phyloP scores from a whole-genome alignment of 2,888 invertebrate species.

The Tenthredo livida region DNA sequence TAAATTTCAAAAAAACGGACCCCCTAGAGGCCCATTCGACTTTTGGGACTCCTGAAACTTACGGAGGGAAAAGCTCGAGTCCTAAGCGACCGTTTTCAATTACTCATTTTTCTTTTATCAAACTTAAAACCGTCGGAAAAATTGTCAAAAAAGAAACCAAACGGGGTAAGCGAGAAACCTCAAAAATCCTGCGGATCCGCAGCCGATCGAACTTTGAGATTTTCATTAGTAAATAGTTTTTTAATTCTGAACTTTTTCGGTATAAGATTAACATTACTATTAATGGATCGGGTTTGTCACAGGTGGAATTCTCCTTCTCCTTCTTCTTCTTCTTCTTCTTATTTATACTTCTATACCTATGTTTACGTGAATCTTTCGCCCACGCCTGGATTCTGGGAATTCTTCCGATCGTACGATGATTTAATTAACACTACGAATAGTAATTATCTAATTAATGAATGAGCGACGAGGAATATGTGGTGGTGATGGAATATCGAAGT shows the following conservation, averaged over 20 bases:
- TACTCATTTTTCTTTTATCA: not conserved
- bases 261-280: slow-evolving; percentile 3
- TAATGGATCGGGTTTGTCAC: slow-evolving; percentile 3
- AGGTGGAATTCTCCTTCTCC: not conserved
- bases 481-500: not conserved
- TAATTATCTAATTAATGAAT: slow-evolving; percentile 50
- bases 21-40: slow-evolving; percentile 36
- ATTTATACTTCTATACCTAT: not conserved
- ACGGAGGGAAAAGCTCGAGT: not conserved
- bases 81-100: slow-evolving; percentile 4
- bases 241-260: not conserved
- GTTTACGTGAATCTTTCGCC: slow-evolving; percentile 4
- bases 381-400: slow-evolving; percentile 26
- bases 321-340: not conserved
- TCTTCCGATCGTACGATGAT: slow-evolving; percentile 45
- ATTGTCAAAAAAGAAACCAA: no score
- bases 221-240: not conserved
- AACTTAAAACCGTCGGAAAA: not conserved
- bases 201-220: not conserved
- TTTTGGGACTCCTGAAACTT: slow-evolving; percentile 25
- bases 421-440: slow-evolving; percentile 53
- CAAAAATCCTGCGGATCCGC: not conserved
- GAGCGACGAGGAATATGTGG: not conserved
- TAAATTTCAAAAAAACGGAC: slow-evolving; percentile 63
- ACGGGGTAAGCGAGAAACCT: no score